phyloP scores from a whole-genome alignment of 1,140 invertebrate genomes.

The Vanessa tameamea region DNA sequence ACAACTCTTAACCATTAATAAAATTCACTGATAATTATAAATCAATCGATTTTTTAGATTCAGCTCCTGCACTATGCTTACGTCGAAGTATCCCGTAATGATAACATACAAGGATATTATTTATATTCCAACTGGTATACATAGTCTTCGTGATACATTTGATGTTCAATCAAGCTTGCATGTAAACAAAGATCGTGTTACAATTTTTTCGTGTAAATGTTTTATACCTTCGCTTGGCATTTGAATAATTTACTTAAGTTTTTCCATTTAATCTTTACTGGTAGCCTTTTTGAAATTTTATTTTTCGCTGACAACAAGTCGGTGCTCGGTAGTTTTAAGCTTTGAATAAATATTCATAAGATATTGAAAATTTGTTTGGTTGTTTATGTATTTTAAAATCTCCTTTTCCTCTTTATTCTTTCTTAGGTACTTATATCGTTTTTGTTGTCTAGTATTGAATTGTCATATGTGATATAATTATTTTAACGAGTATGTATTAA shows the following conservation, averaged over 20 bases:
- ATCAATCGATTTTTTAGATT: background rate
- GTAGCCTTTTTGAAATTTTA: background rate
- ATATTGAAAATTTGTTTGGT: too few species aligned
- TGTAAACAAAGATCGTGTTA: background rate
- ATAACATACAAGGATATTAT: constrained; percentile 1
- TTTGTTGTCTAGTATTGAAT: too few species aligned
- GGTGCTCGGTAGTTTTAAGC: too few species aligned
- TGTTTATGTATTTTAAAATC: too few species aligned
- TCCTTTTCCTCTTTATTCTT: too few species aligned
- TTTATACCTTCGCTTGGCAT: background rate
- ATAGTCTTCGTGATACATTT: background rate
- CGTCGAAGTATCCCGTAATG: constrained; percentile 3
- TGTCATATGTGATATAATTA: too few species aligned
- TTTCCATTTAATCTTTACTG: too few species aligned
- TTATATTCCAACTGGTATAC: constrained; percentile 3
- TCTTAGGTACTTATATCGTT: too few species aligned
- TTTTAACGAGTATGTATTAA: too few species aligned
- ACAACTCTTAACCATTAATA: too few species aligned
- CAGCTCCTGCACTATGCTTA: background rate
- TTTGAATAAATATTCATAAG: too few species aligned
- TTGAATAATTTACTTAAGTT: background rate
- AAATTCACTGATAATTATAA: too few species aligned
- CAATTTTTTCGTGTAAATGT: background rate
- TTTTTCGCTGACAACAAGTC: background rate
- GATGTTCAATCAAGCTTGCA: background rate